Conservation (phyloP, 2,113 vertebrate genomes). For the Chaetodon trifascialis region DNA sequence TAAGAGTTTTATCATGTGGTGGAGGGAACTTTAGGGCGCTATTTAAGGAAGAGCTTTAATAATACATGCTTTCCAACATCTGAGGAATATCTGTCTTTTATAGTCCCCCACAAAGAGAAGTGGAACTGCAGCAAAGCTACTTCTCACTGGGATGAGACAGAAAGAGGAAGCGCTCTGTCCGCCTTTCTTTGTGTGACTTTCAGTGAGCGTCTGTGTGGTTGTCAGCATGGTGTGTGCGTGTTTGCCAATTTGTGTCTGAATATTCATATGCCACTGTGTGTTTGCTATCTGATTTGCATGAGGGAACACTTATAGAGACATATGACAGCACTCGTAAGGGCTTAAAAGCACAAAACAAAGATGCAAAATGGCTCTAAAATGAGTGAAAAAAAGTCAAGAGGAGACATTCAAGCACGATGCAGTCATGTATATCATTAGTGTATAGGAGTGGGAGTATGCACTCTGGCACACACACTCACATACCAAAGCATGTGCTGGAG, state of each 20-base stretch:
- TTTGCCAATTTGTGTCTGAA: conserved; percentile 28
- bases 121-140: conserved; percentile 33
- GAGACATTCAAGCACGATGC: neutral
- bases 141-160: conserved; percentile 37
- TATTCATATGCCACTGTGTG: conserved; percentile 34
- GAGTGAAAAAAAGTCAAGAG: neutral
- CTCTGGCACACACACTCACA: neutral
- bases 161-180: conserved; percentile 16
- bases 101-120: conserved; percentile 48
- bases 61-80: conserved; percentile 66
- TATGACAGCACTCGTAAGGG: conserved; percentile 23
- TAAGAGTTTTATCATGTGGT: conserved; percentile 28
- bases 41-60: conserved; percentile 53
- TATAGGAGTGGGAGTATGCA: neutral
- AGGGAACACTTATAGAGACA: conserved; percentile 30
- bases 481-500: conserved; percentile 29
- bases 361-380: conserved; percentile 15
- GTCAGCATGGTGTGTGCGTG: neutral
- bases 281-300: conserved; percentile 32
- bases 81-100: conserved; percentile 60
- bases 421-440: conserved; percentile 3
- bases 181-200: neutral
- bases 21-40: conserved; percentile 29
- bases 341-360: neutral
- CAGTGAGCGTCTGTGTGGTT: neutral